phyloP scores from a whole-genome alignment of 2,797 vertebrate genomes.

The Gymnothorax reevesii region DNA sequence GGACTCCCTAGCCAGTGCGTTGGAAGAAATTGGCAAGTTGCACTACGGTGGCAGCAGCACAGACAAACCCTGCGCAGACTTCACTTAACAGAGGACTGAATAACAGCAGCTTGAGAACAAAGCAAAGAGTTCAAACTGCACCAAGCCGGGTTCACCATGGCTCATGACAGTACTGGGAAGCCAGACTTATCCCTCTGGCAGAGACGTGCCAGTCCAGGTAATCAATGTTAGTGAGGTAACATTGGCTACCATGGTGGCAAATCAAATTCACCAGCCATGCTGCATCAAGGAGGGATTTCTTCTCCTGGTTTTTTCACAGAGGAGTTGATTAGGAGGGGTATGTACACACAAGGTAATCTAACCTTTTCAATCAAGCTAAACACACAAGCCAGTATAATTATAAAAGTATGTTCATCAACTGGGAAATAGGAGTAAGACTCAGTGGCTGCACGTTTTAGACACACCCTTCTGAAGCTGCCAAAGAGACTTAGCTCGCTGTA shows the following conservation, averaged over 20 bases:
- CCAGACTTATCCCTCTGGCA: background rate
- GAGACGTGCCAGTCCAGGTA: background rate
- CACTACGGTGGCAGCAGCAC: constrained; percentile 75
- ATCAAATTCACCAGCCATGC: background rate
- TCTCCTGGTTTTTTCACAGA: background rate
- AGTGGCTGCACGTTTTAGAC: background rate
- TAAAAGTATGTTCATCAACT: background rate
- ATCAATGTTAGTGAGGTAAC: background rate
- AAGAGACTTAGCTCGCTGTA: background rate
- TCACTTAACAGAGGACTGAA: constrained; percentile 63
- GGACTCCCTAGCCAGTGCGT: constrained; percentile 78
- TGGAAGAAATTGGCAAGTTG: constrained; percentile 88
- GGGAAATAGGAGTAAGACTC: background rate
- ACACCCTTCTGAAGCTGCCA: background rate
- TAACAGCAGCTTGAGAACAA: constrained; percentile 27
- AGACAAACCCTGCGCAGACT: constrained; percentile 73
- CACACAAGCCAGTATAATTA: constrained; percentile 4
- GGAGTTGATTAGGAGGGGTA: too few relatives aligned
- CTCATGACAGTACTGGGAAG: background rate
- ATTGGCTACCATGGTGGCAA: background rate
- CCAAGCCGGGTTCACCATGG: background rate
- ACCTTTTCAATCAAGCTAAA: constrained; percentile 17
- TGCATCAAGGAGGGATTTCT: background rate
- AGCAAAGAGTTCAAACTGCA: background rate
- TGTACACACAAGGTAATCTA: background rate